Evolutionary conservation across 2,113 vertebrate species (phyloP), one percentile per base, ranked within the genome.

Genomic region (Lepisosteus oculatus): DNA sequence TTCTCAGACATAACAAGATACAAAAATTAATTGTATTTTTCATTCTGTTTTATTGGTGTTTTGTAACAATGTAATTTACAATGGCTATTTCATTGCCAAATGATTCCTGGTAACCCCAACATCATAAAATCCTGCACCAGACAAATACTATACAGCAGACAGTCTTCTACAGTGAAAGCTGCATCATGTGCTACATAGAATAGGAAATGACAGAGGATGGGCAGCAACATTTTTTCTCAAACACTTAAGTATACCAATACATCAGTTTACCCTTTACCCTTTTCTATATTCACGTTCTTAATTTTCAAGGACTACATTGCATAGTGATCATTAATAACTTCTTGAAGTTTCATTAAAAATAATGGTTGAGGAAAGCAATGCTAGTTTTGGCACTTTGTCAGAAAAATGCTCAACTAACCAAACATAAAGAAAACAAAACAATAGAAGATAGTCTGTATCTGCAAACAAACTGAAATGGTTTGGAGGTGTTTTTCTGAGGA

Each of bases 301-400:
- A 66, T 17, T 65, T 76, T 76, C 74, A 45, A 61, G 74, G 71
- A 80, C 57, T 3, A 43, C 43, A 43, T 29, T 29, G 66, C 55
- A 76, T 68, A 68, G 71, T 73, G 72, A 84, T 68, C 29, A 74
- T 29, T 56, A 71, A 70, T 29, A 56, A 65, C 41, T 74, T 74
- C 64, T 72, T 72, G 77, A 68, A 79, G 64, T 61, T 67, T 11
- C 61, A 44, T 56, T 74, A 63, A 74, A 3, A 43, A 15, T 61
- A 71, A 41, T 47, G 70, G 68, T 67, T 78, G 77, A 61, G 79
- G 77, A 81, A 75, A 78, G 80, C 71, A 70, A 11, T 13, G 80
- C 78, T 82, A 74, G 70, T 81, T 86, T 87, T 89, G 88, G 87
- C 88, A 87, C 87, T 86, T 87, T 5, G 77, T 5, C 77, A 1